phyloP scores from a whole-genome alignment of 1,140 invertebrate species.

The Eupristina koningsbergeri region DNA sequence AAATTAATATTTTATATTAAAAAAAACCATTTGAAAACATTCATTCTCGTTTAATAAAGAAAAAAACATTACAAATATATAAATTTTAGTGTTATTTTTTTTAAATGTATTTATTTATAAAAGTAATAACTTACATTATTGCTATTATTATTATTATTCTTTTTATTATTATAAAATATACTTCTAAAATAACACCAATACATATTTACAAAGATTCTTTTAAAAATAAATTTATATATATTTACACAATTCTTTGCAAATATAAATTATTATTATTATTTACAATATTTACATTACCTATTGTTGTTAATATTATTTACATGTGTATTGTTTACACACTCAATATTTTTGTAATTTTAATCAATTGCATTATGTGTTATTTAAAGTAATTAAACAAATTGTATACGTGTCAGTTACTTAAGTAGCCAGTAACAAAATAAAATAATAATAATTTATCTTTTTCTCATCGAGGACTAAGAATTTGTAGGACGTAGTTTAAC shows the following conservation, averaged over 20 bases:
- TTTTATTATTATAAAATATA: slow-evolving; percentile 33
- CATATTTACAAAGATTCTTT: slow-evolving; percentile 13
- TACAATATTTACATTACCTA: no score
- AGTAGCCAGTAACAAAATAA: not conserved
- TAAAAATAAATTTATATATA: slow-evolving; percentile 25
- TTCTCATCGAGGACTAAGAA: slow-evolving; percentile 54
- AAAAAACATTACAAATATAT: no score
- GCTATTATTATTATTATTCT: no score
- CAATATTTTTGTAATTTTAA: slow-evolving; percentile 18
- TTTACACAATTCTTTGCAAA: slow-evolving; percentile 20
- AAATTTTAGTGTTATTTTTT: no score
- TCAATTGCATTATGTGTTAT: not conserved
- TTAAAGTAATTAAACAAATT: not conserved
- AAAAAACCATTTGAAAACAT: no score
- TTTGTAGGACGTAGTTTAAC: slow-evolving; percentile 62
- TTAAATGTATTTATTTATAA: slow-evolving; percentile 9
- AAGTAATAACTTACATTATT: not conserved
- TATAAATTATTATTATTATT: no score
- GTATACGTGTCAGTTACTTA: no score
- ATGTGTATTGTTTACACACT: slow-evolving; percentile 20
- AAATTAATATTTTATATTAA: no score
- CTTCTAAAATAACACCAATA: slow-evolving; percentile 22
- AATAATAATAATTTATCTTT: not conserved
- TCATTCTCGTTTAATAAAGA: no score
- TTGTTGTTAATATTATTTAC: no score